phyloP scores from a whole-genome alignment of 2,113 vertebrate species.

The Xenus cinereus region DNA sequence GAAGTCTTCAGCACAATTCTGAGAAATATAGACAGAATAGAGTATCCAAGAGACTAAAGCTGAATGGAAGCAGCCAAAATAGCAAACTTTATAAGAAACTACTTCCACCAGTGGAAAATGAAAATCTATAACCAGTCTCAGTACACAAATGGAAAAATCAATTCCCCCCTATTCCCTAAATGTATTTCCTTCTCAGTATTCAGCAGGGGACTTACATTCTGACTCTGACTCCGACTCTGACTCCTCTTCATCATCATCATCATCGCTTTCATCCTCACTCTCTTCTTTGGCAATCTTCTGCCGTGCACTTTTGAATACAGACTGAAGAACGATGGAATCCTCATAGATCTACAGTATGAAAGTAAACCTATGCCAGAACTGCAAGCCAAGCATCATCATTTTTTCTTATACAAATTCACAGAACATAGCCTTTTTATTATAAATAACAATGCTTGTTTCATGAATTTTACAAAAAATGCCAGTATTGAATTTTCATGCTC shows the following conservation, averaged over 20 bases:
- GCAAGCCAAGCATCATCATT: background rate
- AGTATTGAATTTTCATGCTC: background rate
- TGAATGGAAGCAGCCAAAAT: background rate
- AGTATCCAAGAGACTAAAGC: background rate
- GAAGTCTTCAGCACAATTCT: background rate
- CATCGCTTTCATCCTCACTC: slow-evolving; percentile 86
- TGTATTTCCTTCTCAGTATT: background rate
- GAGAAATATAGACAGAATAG: background rate
- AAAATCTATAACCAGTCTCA: background rate
- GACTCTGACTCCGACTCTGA: slow-evolving; percentile 78
- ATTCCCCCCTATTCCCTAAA: background rate
- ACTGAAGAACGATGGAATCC: slow-evolving; percentile 93
- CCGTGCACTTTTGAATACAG: slow-evolving; percentile 90
- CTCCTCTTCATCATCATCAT: slow-evolving; percentile 78
- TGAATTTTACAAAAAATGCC: background rate
- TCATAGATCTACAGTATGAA: slow-evolving; percentile 84
- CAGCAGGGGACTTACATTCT: slow-evolving; percentile 75
- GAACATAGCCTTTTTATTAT: background rate
- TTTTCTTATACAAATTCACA: background rate
- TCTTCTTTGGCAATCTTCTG: slow-evolving; percentile 93
- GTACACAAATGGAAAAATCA: background rate
- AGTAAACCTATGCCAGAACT: background rate
- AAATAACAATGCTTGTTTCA: background rate
- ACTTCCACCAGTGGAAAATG: background rate
- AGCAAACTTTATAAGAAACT: background rate